Base-by-base conservation (phyloP, 2,888 invertebrate species). In the Ectropis crepuscularia region DNA sequence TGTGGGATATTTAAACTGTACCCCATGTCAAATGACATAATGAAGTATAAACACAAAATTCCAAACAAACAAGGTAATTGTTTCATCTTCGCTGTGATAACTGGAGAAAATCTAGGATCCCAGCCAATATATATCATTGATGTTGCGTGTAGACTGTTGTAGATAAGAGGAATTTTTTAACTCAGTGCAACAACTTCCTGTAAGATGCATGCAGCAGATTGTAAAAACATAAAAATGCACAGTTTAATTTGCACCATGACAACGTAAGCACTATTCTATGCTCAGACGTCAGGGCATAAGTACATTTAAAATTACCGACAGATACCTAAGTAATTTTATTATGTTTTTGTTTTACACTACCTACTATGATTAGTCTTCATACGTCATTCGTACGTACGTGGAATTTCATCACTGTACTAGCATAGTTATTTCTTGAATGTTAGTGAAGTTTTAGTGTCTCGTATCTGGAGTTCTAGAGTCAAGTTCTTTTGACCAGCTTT, bases 161-260 rank as follows among this genome's bases (percentile, higher is more conserved):
- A 68, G 68, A 64, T 73, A 77, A 80, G 77, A 75, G 81, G 82
- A 83, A 85, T 82, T 79, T 81, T 82, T 82, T 87, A 83, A 85
- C 83, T 88, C 84, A 89, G 89, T 89, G 82, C 79, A 85, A 83
- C 80, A 75, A 82, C 85, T 85, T 90, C 90, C 91, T 87, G 87
- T 70, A 68, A 55, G 83, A 86, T 87, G 74, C 77, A 86, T 82
- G 80, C 77, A 74, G 66, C 60, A 76, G 88, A 90, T 89, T 37
- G 79, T 65, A 69, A 78, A 76, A 81, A 82, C 83, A 87, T 82
- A 83, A 87, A 85, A 80, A 78, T 78, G 77, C 74, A 75, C 73
- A 77, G 69, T 73, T 6, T 38, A 37, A 45, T 51, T 51, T 28
- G 6, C 10, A 4, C 6, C 51, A 9, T 7, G 38, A 37, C 16